phyloP scores from a whole-genome alignment of 2,113 vertebrate species.

The Lasiurus borealis region DNA sequence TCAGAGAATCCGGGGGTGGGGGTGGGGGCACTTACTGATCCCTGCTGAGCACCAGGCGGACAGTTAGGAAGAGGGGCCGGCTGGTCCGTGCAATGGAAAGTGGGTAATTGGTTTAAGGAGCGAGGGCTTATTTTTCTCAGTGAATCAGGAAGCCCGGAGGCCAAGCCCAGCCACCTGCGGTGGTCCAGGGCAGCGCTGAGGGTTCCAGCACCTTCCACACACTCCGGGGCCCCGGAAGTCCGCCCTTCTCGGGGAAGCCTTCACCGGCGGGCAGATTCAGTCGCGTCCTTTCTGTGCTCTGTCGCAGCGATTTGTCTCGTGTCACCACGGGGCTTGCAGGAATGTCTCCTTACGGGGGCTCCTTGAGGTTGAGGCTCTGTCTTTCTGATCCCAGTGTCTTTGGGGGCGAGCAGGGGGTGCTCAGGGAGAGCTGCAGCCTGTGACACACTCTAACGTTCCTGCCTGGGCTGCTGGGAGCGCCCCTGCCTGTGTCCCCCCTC shows the following conservation, averaged over 20 bases:
- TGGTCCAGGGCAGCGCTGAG: fast-evolving
- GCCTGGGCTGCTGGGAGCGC: not conserved
- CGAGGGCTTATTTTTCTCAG: not conserved
- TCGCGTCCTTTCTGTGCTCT: not conserved
- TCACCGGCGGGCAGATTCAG: not conserved
- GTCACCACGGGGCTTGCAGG: not conserved
- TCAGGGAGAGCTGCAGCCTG: not conserved
- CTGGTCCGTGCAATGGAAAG: not conserved
- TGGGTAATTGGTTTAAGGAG: not conserved
- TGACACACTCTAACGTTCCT: not conserved
- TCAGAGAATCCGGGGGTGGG: not conserved
- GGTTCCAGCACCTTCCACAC: not conserved
- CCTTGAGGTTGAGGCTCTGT: not conserved
- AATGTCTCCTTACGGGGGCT: not conserved
- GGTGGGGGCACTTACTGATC: fast-evolving
- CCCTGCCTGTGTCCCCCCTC: not conserved
- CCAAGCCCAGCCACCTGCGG: not conserved
- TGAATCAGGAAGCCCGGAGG: not conserved
- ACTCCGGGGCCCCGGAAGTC: not conserved
- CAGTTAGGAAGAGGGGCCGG: not conserved
- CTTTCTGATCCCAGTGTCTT: not conserved
- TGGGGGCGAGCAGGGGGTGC: not conserved
- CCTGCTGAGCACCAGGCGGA: not conserved
- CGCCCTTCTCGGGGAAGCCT: not conserved
- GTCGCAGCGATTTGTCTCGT: not conserved